Percentiles rank a stretch among this genome's conserved stretches.
Conservation (phyloP, 2,113 vertebrate species). For the Ammodytes dubius region DNA sequence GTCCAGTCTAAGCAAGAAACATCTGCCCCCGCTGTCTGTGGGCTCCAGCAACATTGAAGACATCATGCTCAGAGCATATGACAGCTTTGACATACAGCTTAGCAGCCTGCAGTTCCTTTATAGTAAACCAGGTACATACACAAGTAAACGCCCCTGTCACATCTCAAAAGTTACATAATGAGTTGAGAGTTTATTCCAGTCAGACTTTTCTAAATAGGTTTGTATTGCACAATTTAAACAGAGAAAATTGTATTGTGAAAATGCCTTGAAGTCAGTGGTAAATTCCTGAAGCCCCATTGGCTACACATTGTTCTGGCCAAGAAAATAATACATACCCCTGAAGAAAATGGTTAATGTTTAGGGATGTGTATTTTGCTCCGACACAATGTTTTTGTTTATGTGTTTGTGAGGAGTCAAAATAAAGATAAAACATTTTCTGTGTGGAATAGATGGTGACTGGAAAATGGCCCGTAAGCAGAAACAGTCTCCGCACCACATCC, state of each 20-base stretch:
- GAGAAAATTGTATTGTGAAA: background rate
- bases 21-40: constrained; percentile 87
- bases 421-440: constrained; percentile 22
- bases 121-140: constrained; percentile 87
- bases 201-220: background rate
- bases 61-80: constrained; percentile 96
- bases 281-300: background rate
- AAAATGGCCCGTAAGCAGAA: constrained; percentile 90
- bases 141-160: background rate
- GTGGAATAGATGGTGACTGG: constrained; percentile 92
- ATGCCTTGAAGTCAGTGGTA: background rate
- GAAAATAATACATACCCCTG: background rate
- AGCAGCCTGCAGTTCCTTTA: constrained; percentile 95
- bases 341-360: background rate
- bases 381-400: background rate
- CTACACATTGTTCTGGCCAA: background rate
- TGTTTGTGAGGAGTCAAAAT: background rate
- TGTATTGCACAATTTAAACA: background rate
- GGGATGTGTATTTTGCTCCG: background rate
- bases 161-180: background rate
- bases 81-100: constrained; percentile 94
- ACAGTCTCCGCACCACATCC: constrained; percentile 90
- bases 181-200: background rate
- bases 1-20: constrained; percentile 88
- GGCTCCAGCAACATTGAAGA: constrained; percentile 90